phyloP scores from a whole-genome alignment of 2,113 vertebrate genomes.

The Coracopsis vasa region DNA sequence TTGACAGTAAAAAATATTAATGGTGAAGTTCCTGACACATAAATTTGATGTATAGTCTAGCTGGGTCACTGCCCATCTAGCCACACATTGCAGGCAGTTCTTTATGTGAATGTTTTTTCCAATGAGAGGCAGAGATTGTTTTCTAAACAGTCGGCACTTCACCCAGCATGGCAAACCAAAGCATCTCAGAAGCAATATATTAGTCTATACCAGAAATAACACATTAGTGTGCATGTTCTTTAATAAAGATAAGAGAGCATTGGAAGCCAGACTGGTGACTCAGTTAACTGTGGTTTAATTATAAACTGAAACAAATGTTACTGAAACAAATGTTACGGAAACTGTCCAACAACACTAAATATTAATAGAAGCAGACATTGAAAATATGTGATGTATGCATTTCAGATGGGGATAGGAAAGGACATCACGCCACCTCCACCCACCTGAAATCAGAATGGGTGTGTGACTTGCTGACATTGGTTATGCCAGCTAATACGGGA shows the following conservation, averaged over 20 bases:
- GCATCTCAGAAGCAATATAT: neutral
- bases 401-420: neutral
- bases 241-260: neutral
- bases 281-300: neutral
- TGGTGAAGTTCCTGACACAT: slow-evolving; percentile 27
- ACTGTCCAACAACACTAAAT: neutral
- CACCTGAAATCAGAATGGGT: neutral
- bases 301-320: neutral
- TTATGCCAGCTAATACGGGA: neutral
- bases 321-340: neutral
- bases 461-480: neutral
- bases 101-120: neutral
- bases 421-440: accelerated
- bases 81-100: neutral
- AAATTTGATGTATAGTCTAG: slow-evolving; percentile 19
- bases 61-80: slow-evolving; percentile 11
- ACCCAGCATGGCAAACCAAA: neutral
- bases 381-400: neutral
- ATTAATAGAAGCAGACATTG: neutral
- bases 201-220: neutral
- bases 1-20: slow-evolving; percentile 33
- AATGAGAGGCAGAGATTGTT: neutral
- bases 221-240: neutral
- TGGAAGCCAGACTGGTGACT: neutral
- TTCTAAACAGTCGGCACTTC: neutral